These are phyloP conservation scores for Hylaeus volcanicus DNA, from an alignment of 1,140 invertebrate genomes.

Conservation along the genomic window DNA sequence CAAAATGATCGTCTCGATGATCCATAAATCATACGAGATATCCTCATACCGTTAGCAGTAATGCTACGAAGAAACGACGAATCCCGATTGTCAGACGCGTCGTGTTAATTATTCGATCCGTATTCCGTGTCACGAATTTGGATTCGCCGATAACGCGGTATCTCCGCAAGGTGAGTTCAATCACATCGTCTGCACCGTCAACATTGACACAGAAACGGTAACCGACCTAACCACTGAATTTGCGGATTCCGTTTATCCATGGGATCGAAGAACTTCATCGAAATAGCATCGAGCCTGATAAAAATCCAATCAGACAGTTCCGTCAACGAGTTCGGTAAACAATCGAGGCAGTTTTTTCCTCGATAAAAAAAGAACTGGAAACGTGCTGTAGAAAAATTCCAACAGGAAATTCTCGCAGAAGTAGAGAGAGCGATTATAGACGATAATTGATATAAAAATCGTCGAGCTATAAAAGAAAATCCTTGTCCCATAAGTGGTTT, in stretches of 20 bases:
- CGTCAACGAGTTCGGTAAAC: neutral
- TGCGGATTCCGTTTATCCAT: constrained; percentile 33
- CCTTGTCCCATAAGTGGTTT: too few relatives aligned
- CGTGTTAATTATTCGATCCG: constrained; percentile 16
- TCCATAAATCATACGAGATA: neutral
- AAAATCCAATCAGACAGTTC: neutral
- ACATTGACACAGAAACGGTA: constrained; percentile 57
- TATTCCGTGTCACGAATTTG: constrained; percentile 24
- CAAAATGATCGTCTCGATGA: too few relatives aligned
- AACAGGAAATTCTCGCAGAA: too few relatives aligned
- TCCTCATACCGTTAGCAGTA: neutral
- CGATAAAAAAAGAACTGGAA: too few relatives aligned
- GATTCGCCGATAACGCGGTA: neutral
- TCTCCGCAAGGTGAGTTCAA: constrained; percentile 41
- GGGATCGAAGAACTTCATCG: neutral
- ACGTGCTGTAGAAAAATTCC: too few relatives aligned
- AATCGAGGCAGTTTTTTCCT: neutral
- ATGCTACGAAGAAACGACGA: neutral
- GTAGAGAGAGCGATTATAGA: too few relatives aligned
- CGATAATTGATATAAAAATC: too few relatives aligned
- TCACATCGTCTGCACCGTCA: constrained; percentile 47
- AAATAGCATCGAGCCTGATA: neutral
- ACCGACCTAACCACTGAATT: constrained; percentile 31
- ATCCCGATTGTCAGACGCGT: constrained; percentile 9
- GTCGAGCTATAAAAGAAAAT: too few relatives aligned